These are phyloP conservation scores for Heliconius congener DNA, from an alignment of 1,140 invertebrate genomes.

Conservation along the genomic window DNA sequence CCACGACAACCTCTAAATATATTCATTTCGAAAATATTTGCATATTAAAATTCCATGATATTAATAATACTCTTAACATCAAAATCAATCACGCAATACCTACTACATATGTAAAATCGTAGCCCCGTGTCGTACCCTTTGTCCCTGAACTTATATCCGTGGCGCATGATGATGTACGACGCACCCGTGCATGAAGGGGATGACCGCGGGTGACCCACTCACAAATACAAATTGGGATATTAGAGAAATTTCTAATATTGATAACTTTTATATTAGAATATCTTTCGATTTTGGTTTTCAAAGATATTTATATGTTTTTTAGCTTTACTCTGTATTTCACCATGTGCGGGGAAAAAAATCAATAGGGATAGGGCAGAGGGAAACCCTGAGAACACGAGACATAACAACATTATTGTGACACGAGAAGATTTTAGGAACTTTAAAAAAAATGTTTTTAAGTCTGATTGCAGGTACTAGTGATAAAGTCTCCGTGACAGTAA, in stretches of 20 bases:
- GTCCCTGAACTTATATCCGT: constrained; percentile 8
- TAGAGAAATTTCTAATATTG: background rate
- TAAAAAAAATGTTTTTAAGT: too few relatives aligned
- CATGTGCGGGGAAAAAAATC: too few relatives aligned
- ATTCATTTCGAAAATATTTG: too few relatives aligned
- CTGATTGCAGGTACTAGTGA: too few relatives aligned
- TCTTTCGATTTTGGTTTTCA: too few relatives aligned
- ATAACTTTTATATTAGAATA: background rate
- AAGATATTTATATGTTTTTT: too few relatives aligned
- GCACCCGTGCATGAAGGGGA: background rate
- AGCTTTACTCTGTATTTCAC: too few relatives aligned
- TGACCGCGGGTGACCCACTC: constrained; percentile 8
- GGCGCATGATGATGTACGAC: background rate
- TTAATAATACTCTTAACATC: background rate
- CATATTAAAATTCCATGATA: background rate
- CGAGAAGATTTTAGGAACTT: too few relatives aligned
- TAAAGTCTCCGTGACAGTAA: too few relatives aligned
- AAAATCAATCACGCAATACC: background rate
- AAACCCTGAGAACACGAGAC: too few relatives aligned
- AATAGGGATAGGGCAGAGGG: too few relatives aligned
- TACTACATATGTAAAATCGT: background rate
- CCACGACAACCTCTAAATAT: background rate
- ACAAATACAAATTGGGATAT: background rate
- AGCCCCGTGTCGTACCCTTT: constrained; percentile 7
- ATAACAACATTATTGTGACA: too few relatives aligned